Evolutionary conservation across 1,140 invertebrate genomes (phyloP), one percentile per base, ranked within the genome.

Genomic region (Littorina saxatilis): DNA sequence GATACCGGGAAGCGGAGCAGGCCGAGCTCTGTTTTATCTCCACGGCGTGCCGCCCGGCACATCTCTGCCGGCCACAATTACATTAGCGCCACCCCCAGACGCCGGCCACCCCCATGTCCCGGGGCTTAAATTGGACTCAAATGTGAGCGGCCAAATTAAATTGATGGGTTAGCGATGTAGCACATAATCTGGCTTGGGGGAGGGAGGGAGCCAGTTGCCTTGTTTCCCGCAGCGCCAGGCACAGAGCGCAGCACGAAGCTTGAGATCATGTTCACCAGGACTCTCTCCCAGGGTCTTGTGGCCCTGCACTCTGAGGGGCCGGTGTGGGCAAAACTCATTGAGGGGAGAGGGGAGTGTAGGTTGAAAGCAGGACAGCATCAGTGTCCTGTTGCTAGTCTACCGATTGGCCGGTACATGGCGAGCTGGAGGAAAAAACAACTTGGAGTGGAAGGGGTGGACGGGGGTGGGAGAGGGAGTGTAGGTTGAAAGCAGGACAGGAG

Each of bases 171-270:
- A 73, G 40, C 70, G 43, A 73, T 73, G 70, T 43, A 43, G 70
- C 70, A 73, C 70, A 73, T 73, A 73, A 73, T 73, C 70, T 37
- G 70, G 70, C 70, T 73, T 73, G 43, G 39, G 70, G 70, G 70
- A 27, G 43, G 17, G 58, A n/a, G 58, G 7, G 7, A 7, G 58
- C 58, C 58, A 61, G 20, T 61, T 61, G 58, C 58, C 27, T 9
- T 23, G 20, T 61, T 61, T 29, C 58, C 58, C 20, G 20, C 58
- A 9, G 23, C 5, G 20, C 27, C 58, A 9, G 5, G 20, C 7
- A 29, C 9, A 29, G 58, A 23, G 9, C n/a, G 7, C 9, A 29
- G 58, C 58, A 61, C 58, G 58, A 61, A 7, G 20, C 58, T 5
- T 9, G 27, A 9, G 58, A 61, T 61, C 58, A 61, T 13, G 23